These are phyloP conservation scores for Hafferia zeledoni DNA, from an alignment of 2,797 vertebrate genomes.

Conservation along the genomic window DNA sequence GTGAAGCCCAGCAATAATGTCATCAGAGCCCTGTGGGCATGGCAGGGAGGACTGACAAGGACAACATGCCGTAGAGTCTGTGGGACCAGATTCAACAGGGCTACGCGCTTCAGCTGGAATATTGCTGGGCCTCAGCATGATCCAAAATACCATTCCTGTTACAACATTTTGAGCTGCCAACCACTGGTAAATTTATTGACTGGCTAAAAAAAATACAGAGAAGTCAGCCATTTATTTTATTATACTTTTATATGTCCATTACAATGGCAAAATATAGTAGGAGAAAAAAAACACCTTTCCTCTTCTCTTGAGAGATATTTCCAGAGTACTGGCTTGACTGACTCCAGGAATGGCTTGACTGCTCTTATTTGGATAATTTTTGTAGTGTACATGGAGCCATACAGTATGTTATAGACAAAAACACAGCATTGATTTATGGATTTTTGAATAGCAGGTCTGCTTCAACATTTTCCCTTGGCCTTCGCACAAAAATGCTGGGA, in stretches of 20 bases:
- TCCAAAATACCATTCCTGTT: conserved; percentile 51
- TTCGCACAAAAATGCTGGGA: not conserved
- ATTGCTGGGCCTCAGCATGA: not conserved
- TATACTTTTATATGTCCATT: not conserved
- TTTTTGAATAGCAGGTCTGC: not conserved
- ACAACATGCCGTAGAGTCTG: not conserved
- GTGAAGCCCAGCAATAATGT: conserved; percentile 22
- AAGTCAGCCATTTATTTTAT: conserved; percentile 35
- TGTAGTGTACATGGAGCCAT: not conserved
- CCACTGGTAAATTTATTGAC: conserved; percentile 45
- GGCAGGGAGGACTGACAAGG: not conserved
- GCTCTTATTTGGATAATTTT: conserved; percentile 17
- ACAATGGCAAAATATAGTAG: not conserved
- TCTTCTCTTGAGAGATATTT: conserved; percentile 12
- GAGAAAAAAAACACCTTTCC: not conserved
- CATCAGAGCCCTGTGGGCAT: conserved; percentile 2
- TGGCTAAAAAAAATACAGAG: conserved; percentile 24
- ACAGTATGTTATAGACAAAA: not conserved
- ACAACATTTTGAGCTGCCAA: conserved; percentile 32
- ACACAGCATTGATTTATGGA: not conserved
- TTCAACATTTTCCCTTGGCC: not conserved
- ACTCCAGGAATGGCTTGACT: not conserved
- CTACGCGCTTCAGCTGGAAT: not conserved
- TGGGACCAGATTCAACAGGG: not conserved
- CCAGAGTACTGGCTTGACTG: not conserved